Evolutionary conservation across 2,888 invertebrate genomes (phyloP), one percentile per base, ranked within the genome.

Genomic region (Lithophane socia): DNA sequence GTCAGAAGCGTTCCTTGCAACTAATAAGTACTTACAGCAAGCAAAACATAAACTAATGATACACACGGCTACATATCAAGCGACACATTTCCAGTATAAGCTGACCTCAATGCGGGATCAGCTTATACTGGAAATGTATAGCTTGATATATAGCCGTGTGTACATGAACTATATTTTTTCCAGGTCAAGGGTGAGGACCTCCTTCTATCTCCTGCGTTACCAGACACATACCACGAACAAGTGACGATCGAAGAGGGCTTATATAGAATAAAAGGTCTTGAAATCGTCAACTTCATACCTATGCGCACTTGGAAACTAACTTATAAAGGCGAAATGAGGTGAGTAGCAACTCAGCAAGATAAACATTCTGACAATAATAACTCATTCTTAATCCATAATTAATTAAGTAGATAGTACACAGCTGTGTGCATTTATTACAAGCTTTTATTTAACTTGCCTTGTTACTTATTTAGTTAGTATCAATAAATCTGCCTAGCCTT

Each of bases 241-340:
- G 93, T 91, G 2, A 89, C 90, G 2, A 92, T 94, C 9, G 96
- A 97, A 73, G 92, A 95, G 37, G 95, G 96, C 1, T 91, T 93
- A n/a, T 97, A 97, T 90, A 97, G 96, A 67, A 97, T 97, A 3
- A 97, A 97, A 85, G 98, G 98, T 0, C 96, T 98, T 24, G 93
- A 93, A 58, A 94, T 98, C 18, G 93, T 92, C n/a, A 97, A 97
- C 44, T 92, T 97, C 18, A 97, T 97, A 86, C 97, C 98, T 8
- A 98, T 98, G 98, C 97, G 97, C 79, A 96, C 96, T 80, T 98
- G 98, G 98, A 97, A 95, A 79, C 90, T 98, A 3, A 89, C 91
- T 37, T 98, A 97, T 90, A 95, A 96, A 52, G 98, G 98, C 24
- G 96, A 97, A 87, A 97, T 98, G 97, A 97, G 97, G 96, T 97